Evolutionary conservation across 2,888 invertebrate species (phyloP), one percentile per base, ranked within the genome.

Genomic region (Eupelmus urozonus): DNA sequence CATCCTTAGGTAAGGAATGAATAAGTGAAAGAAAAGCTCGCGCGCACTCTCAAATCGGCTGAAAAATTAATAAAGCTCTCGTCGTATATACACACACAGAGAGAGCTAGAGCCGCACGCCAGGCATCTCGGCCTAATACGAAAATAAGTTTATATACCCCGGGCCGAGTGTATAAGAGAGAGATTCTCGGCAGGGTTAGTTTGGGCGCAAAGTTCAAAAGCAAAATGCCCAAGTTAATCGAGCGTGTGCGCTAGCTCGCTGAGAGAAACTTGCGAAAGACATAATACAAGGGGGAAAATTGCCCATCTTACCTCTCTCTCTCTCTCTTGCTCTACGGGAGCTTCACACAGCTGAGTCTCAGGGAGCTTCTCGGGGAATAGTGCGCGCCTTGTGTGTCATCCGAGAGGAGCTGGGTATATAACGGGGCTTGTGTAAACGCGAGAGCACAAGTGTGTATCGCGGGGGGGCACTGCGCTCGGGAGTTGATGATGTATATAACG

Each of bases 211-310:
- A 78, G 73, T 73, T 78, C 67, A 69, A 73, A 73, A 73, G 78
- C 73, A 69, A 72, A 77, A 71, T 77, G 60, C 74, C 20, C 42
- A 45, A 79, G 71, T 79, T 79, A 79, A 79, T 75, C 71, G 75
- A 70, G 74, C 74, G 78, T 57, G 40, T 42, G 25, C n/a, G 34
- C 1, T 13, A 7, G n/a, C 13, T 23, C 42, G 23, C 11, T 7
- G 9, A 42, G 73, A 25, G 71, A 72, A 71, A 72, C 66, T 69
- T 69, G 29, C 13, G 20, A 65, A 55, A 65, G 69, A 60, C 42
- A 78, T 74, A 65, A 74, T 51, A 63, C 40, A 70, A 70, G 55
- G 59, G 65, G 45, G 77, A 66, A 72, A 77, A 72, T 77, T 59
- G 66, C 66, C 72, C 62, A 72, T 67, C 66, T 65, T 65, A 76